Base-by-base conservation (phyloP, 2,113 vertebrate genomes). In the Corythoichthys haematopterus region DNA sequence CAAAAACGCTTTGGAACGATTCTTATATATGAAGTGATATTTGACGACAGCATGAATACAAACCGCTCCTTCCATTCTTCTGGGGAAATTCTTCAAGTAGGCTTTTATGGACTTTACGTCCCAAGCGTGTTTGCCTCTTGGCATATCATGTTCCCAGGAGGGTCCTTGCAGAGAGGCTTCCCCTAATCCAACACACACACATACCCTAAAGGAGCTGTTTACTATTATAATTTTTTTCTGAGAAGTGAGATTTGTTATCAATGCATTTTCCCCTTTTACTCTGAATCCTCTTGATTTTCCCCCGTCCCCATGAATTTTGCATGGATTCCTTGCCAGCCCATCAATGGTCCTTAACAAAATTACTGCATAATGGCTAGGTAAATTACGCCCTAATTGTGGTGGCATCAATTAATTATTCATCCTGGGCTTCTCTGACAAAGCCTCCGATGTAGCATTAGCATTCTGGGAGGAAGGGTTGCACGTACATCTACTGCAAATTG, bases 321-420 rank as follows among this genome's bases (percentile, higher is more conserved):
- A 91, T 90, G 74, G 72, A 58, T 64, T 79, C 70, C 81, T 77
- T 74, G 72, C 72, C 72, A 82, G 74, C 64, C 79, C 69, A 59
- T 72, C 69, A 62, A 63, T 52, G 60, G 77, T 60, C 60, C 75
- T 83, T 88, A 86, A 88, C 86, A 77, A 89, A 89, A 90, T 89
- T 84, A 74, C 80, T 66, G 69, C 78, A 78, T 81, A 88, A 87
- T 74, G 56, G 65, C 61, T 78, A 80, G 47, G 77, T 89, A 85
- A 90, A 89, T 89, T 88, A 87, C 76, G 77, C 72, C 77, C 79
- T 84, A 88, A 87, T 80, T 81, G 88, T 57, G 36, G 69, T 78
- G 77, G 74, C 83, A 74, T 63, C 75, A 78, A 83, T 91, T 90
- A 88, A 91, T 93, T 85, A 91, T 91, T 91, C 85, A 90, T 88